phyloP scores from a whole-genome alignment of 1,140 invertebrate species.

The Metopolophium dirhodum region DNA sequence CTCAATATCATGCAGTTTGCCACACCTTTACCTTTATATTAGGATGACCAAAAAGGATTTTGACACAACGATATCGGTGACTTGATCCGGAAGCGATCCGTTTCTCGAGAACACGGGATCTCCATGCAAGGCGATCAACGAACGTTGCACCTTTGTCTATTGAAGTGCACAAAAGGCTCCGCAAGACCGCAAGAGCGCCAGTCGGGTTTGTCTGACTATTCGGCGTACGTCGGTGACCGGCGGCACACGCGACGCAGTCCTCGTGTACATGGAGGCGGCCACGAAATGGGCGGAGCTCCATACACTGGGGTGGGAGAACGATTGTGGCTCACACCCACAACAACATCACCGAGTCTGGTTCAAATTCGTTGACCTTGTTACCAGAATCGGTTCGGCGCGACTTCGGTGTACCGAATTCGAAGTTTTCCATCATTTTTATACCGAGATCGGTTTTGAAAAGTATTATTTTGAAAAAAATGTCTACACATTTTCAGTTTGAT shows the following conservation, averaged over 20 bases:
- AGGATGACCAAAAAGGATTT: constrained; percentile 26
- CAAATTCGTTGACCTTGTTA: constrained; percentile 57
- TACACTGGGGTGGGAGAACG: constrained; percentile 41
- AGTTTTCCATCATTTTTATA: constrained; percentile 37
- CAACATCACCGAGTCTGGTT: constrained; percentile 50
- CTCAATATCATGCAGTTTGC: neutral
- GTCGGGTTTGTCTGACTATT: constrained; percentile 11
- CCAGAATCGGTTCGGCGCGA: constrained; percentile 55
- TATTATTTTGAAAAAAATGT: neutral
- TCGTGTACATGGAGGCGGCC: constrained; percentile 40
- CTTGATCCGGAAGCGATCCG: constrained; percentile 39
- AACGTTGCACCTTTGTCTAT: constrained; percentile 44
- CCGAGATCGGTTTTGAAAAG: constrained; percentile 44
- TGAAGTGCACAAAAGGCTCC: constrained; percentile 26
- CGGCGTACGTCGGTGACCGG: neutral
- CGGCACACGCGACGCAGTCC: constrained; percentile 7
- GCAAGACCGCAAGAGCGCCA: constrained; percentile 47
- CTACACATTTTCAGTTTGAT: neutral
- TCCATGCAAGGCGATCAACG: neutral
- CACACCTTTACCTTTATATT: constrained; percentile 29
- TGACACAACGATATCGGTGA: neutral
- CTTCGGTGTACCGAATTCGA: constrained; percentile 51
- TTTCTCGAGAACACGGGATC: neutral
- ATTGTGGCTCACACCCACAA: constrained; percentile 51
- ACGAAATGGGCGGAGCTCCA: constrained; percentile 25